Conservation (phyloP, 2,113 vertebrate species). For the Eurypyga helias region DNA sequence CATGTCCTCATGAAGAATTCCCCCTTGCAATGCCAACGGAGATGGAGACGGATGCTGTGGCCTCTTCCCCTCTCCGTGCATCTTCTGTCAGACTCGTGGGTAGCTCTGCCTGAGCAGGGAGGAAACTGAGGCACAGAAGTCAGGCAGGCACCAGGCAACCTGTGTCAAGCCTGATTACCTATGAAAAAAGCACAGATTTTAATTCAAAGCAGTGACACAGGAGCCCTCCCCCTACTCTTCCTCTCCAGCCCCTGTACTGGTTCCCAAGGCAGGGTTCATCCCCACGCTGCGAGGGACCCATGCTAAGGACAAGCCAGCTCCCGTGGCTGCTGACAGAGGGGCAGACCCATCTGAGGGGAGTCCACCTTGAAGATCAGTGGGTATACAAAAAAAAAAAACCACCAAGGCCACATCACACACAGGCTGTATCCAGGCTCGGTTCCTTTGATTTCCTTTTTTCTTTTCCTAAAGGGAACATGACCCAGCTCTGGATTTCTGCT, state of each 20-base stretch:
- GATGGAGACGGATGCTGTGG: background rate
- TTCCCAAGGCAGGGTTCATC: background rate
- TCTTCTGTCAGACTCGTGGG: background rate
- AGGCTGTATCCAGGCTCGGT: background rate
- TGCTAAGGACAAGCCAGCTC: background rate
- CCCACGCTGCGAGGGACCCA: fast-evolving
- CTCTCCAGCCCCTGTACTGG: background rate
- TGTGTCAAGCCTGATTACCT: background rate
- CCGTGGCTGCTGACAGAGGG: background rate
- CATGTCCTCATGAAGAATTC: background rate
- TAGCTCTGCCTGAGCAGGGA: background rate
- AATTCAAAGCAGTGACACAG: background rate
- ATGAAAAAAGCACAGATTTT: background rate
- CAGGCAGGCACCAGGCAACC: background rate
- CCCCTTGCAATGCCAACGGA: background rate
- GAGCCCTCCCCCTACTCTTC: background rate
- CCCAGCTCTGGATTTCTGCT: background rate
- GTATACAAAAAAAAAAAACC: background rate
- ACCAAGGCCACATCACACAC: background rate
- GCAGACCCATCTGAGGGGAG: background rate
- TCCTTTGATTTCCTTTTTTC: background rate
- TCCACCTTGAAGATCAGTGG: background rate
- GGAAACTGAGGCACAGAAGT: background rate
- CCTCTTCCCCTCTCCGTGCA: background rate
- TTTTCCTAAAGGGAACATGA: background rate